Conservation (phyloP, 2,888 invertebrate genomes). For the Catocala fraxini region DNA sequence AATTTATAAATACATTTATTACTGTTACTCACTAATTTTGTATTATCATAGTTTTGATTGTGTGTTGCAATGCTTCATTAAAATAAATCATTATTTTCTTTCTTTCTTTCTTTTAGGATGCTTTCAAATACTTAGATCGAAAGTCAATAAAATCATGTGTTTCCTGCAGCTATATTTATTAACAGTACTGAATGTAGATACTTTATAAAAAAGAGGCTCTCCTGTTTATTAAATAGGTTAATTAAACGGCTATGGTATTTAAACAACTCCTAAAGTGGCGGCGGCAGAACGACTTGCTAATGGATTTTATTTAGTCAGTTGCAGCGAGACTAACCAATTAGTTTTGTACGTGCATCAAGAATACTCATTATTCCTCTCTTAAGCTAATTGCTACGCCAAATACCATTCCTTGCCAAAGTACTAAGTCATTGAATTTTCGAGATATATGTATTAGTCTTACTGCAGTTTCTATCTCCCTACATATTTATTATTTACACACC, state of each 20-base stretch:
- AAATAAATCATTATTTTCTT: no score
- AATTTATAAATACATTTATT: no score
- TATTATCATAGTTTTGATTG: no score
- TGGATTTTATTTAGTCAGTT: conserved; percentile 77
- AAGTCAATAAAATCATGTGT: no score
- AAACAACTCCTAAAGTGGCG: conserved; percentile 56
- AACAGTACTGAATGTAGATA: no score
- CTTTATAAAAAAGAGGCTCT: no score
- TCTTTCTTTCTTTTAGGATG: no score
- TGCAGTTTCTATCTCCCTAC: neutral
- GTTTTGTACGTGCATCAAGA: conserved; percentile 76
- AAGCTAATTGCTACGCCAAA: conserved; percentile 61
- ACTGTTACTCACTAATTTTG: no score
- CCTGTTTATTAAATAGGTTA: conserved; percentile 1
- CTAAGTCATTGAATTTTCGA: neutral
- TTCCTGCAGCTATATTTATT: no score
- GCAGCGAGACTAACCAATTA: conserved; percentile 77
- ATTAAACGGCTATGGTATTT: conserved; percentile 30
- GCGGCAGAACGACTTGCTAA: conserved; percentile 66
- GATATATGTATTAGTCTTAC: neutral
- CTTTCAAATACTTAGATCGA: no score
- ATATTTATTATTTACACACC: no score
- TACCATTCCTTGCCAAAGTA: conserved; percentile 41
- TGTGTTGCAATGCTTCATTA: no score
- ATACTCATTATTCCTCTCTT: conserved; percentile 70